phyloP scores from a whole-genome alignment of 2,797 vertebrate genomes.

The Myotis findleyi region DNA sequence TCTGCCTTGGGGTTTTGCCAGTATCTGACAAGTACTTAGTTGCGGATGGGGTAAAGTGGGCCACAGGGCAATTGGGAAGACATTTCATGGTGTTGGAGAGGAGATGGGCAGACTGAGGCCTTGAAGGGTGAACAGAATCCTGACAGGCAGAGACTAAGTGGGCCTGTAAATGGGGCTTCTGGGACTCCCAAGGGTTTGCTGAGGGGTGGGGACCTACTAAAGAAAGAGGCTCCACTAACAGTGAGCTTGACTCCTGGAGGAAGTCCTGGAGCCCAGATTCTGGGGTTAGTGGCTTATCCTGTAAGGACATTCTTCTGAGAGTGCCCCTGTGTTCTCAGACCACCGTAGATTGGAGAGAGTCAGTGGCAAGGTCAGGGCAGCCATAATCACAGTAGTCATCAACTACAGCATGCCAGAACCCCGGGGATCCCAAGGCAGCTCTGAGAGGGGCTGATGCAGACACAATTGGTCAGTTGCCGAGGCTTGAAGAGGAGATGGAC shows the following conservation, averaged over 20 bases:
- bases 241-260: neutral
- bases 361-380: neutral
- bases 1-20: neutral
- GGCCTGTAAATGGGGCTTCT: neutral
- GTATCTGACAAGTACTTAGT: neutral
- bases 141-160: neutral
- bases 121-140: neutral
- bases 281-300: neutral
- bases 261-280: neutral
- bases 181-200: neutral
- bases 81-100: neutral
- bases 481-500: neutral
- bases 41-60: neutral
- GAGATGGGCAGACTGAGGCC: neutral
- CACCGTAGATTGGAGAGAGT: neutral
- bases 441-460: neutral
- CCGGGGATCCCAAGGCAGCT: fast-evolving
- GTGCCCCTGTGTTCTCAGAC: neutral
- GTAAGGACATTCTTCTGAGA: neutral
- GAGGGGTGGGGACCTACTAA: neutral
- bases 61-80: neutral
- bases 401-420: too few relatives aligned
- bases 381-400: too few relatives aligned
- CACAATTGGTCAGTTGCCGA: neutral
- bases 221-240: neutral